These are phyloP conservation scores for Galaxias olidus DNA, from an alignment of 2,797 vertebrate species.

Conservation along the genomic window DNA sequence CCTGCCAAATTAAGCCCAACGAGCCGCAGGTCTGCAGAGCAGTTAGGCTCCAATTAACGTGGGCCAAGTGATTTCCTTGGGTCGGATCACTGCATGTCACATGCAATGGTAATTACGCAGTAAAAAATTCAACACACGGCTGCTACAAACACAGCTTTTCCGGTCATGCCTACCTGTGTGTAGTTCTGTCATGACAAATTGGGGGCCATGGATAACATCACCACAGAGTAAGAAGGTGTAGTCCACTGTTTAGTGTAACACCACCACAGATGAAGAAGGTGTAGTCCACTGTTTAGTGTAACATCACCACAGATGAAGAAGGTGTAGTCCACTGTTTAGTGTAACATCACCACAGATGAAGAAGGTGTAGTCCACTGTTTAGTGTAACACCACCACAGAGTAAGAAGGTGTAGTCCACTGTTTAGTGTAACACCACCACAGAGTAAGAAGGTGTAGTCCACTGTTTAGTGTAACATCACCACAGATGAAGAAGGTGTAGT, in stretches of 20 bases:
- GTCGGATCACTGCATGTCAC: conserved; percentile 34
- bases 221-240: neutral
- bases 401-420: neutral
- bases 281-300: too few species aligned
- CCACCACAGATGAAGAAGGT: neutral
- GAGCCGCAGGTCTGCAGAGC: conserved; percentile 34
- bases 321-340: too few species aligned
- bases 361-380: too few species aligned
- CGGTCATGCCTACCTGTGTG: conserved; percentile 12
- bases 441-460: neutral
- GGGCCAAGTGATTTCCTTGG: conserved; percentile 45
- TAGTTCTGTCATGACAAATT: conserved; percentile 19
- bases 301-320: neutral
- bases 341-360: conserved; percentile 6
- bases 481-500: neutral
- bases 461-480: conserved; percentile 18
- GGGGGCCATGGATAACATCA: conserved; percentile 23
- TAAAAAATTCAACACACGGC: conserved; percentile 38
- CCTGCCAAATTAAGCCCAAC: conserved; percentile 34
- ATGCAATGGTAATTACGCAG: conserved; percentile 35
- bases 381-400: conserved; percentile 8
- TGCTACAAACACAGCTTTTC: conserved; percentile 16
- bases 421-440: conserved; percentile 11
- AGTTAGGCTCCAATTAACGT: conserved; percentile 43
- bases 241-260: too few species aligned